Base-by-base conservation (phyloP, 1,140 invertebrate genomes). In the Chironomus striatipennis region DNA sequence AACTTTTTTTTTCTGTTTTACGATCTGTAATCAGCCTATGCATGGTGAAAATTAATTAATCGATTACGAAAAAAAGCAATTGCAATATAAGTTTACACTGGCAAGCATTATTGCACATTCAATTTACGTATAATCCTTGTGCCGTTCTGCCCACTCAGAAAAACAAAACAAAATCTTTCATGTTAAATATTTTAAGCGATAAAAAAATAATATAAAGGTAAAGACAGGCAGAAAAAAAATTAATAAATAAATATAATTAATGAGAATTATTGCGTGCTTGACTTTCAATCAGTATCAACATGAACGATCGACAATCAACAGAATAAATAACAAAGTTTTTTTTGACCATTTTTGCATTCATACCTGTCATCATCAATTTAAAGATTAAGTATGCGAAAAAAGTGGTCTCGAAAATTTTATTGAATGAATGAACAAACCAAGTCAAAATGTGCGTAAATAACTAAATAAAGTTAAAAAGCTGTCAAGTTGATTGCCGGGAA, bases 41-140 rank as follows among this genome's bases (percentile, higher is more conserved):
- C 47, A 57, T 57, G 47, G 47, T 57, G 47, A 57, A 57, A 57
- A 57, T 57, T 57, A 57, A 57, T 57, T 57, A 57, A 57, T 12
- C n/a, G 12, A 57, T 47, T 57, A 57, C 47, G 47, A 57, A 57
- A 57, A 57, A 57, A 57, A 10, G 47, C 12, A 57, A 57, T 57
- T 57, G 12, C 47, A 57, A n/a, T n/a, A 15, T 15, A 15, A 12
- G 5, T 15, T n/a, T 57, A 57, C 12, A 57, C 47, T 12, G 12
- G 1, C 24, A 34, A 34, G 24, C 24, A 34, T 34, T 34, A 34
- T 34, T 12, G n/a, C n/a, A 57, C 9, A n/a, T 57, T 57, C 47
- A 57, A 57, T 57, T 12, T 47, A 47, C 15, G 43, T 15, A 47
- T 57, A n/a, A 57, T 57, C 47, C 47, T 57, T 57, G 47, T 57